Percentiles rank a stretch among this genome's conserved stretches.
Evolutionary conservation across 2,113 vertebrate genomes (phyloP).

Genomic region (Pituophis catenifer): DNA sequence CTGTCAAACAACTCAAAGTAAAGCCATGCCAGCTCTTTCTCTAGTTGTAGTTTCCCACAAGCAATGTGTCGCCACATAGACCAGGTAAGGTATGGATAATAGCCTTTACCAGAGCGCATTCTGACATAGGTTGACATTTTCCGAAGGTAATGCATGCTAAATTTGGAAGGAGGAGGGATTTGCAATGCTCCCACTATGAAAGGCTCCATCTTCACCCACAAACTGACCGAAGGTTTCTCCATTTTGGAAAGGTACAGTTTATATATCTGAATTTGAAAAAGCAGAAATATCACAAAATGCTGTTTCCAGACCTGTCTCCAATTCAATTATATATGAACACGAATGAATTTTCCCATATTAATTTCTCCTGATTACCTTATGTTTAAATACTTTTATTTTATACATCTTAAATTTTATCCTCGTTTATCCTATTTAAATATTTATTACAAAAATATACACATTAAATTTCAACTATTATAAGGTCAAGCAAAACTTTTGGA

Average conservation of each 20-base stretch:
- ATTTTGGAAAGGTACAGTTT: conserved; percentile 59
- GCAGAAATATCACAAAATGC: not conserved
- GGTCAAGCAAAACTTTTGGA: not conserved
- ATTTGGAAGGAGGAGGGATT: conserved; percentile 80
- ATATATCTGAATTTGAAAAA: conserved; percentile 18
- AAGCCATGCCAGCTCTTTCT: conserved; percentile 87
- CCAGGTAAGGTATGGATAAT: conserved; percentile 85
- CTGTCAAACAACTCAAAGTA: conserved; percentile 92
- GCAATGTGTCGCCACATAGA: conserved; percentile 89
- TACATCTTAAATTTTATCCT: not conserved
- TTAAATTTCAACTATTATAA: not conserved
- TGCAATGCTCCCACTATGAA: conserved; percentile 86
- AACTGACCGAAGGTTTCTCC: conserved; percentile 70
- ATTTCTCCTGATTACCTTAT: not conserved
- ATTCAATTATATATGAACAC: not conserved
- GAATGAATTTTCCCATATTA: not conserved
- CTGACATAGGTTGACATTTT: conserved; percentile 87
- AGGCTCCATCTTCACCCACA: conserved; percentile 91
- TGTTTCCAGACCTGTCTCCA: not conserved
- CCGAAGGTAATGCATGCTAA: conserved; percentile 86
- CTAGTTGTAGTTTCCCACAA: conserved; percentile 91
- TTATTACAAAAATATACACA: not conserved
- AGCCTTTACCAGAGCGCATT: conserved; percentile 74
- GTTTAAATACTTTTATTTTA: not conserved
- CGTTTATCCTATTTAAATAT: not conserved